phyloP scores from a whole-genome alignment of 2,113 vertebrate species.

The Oreochromis aureus region DNA sequence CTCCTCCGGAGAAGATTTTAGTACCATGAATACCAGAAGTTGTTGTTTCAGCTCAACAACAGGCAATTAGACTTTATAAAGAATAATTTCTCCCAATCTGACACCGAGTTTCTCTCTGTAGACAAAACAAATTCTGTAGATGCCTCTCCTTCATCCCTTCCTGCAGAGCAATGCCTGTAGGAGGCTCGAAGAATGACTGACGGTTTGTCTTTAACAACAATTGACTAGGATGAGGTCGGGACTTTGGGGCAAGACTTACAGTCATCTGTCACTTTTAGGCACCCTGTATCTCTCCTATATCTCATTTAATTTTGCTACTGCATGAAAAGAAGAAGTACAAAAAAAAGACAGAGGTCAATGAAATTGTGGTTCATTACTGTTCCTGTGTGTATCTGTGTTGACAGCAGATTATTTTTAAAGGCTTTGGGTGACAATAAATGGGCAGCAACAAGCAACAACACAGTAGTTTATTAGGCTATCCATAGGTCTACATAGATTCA shows the following conservation, averaged over 20 bases:
- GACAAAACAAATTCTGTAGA: neutral
- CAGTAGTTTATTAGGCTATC: neutral
- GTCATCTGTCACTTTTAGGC: constrained; percentile 25
- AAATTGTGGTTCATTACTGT: neutral
- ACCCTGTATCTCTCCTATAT: neutral
- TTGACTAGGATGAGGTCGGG: neutral
- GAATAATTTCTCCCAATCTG: neutral
- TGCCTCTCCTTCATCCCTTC: neutral
- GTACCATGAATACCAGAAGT: neutral
- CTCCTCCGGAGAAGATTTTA: neutral
- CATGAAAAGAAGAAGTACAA: neutral
- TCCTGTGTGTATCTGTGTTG: neutral
- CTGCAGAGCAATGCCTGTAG: neutral
- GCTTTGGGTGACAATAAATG: neutral
- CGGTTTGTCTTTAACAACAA: constrained; percentile 14
- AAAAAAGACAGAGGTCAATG: constrained; percentile 5
- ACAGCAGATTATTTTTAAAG: neutral
- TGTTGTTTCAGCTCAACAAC: neutral
- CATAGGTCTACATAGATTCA: neutral
- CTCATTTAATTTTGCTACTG: neutral
- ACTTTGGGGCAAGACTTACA: neutral
- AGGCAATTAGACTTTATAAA: neutral
- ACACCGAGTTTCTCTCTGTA: neutral
- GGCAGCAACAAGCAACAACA: neutral
- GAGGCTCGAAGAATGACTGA: constrained; percentile 14